Percentiles rank a stretch among this genome's conserved stretches.
These are phyloP conservation scores for Tyrannus savana DNA, from an alignment of 2,113 vertebrate genomes.

Conservation along the genomic window DNA sequence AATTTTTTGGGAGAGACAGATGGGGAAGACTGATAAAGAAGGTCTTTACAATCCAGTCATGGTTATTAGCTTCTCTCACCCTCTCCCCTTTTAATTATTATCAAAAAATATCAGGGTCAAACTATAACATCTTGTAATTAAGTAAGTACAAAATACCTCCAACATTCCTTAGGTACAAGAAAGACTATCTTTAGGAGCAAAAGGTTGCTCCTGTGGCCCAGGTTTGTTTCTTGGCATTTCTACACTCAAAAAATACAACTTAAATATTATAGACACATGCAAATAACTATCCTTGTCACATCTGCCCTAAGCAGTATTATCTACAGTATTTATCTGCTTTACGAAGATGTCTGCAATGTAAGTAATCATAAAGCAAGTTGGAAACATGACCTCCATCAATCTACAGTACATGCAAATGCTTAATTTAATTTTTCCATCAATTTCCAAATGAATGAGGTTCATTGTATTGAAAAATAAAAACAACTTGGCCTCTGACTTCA, in stretches of 20 bases:
- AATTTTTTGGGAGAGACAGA: neutral
- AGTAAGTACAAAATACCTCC: neutral
- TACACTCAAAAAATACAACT: neutral
- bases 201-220: neutral
- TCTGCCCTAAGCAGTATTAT: neutral
- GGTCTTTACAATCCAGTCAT: neutral
- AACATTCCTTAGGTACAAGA: neutral
- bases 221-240: neutral
- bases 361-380: slow-evolving; percentile 9
- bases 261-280: neutral
- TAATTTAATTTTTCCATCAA: slow-evolving; percentile 58
- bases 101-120: neutral
- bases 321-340: neutral
- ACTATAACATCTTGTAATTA: neutral
- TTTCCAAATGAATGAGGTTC: slow-evolving; percentile 47
- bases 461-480: slow-evolving; percentile 55
- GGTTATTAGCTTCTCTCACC: neutral
- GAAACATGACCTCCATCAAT: slow-evolving; percentile 32
- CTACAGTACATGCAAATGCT: slow-evolving; percentile 18
- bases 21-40: neutral
- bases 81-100: neutral
- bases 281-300: neutral
- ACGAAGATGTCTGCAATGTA: neutral
- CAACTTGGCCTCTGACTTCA: slow-evolving; percentile 46
- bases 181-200: neutral